Conservation (phyloP, 2,797 vertebrate species). For the Buphagus erythrorhynchus region DNA sequence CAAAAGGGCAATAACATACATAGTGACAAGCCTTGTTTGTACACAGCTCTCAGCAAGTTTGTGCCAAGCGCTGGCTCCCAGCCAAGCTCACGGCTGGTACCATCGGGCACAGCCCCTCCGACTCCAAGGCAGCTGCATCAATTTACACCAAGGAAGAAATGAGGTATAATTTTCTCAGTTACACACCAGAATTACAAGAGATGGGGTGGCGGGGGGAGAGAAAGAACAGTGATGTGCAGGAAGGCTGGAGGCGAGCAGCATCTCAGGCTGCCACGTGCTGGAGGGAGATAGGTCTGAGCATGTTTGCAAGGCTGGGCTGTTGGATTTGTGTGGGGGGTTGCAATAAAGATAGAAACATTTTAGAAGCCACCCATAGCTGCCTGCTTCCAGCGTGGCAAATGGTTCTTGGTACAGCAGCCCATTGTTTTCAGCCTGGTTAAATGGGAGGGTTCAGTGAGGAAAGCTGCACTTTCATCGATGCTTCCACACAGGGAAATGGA, state of each 20-base stretch:
- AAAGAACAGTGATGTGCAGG: background rate
- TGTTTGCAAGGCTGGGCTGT: rapidly evolving
- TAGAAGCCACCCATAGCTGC: background rate
- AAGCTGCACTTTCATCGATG: background rate
- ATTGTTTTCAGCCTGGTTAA: background rate
- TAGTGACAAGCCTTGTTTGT: slow-evolving; percentile 47
- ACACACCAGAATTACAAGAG: background rate
- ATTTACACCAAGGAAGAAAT: slow-evolving; percentile 17
- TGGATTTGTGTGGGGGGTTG: background rate
- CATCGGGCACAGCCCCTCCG: background rate
- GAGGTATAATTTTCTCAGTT: slow-evolving; percentile 31
- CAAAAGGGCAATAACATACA: slow-evolving; percentile 57
- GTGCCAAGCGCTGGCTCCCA: slow-evolving; percentile 26
- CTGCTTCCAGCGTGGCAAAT: background rate
- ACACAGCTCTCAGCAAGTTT: slow-evolving; percentile 35
- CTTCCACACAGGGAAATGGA: background rate
- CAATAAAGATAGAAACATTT: background rate
- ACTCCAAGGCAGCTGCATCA: slow-evolving; percentile 22
- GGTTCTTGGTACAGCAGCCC: background rate
- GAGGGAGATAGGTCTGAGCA: background rate
- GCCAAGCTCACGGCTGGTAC: background rate
- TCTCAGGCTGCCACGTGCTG: background rate
- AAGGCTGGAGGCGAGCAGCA: background rate
- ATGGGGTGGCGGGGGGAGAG: too few relatives aligned
- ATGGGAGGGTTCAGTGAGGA: background rate